A percentile compares a stretch with the other conserved stretches of the same genome.
phyloP scores from a whole-genome alignment of 2,888 invertebrate species.

The Amitus sp. region DNA sequence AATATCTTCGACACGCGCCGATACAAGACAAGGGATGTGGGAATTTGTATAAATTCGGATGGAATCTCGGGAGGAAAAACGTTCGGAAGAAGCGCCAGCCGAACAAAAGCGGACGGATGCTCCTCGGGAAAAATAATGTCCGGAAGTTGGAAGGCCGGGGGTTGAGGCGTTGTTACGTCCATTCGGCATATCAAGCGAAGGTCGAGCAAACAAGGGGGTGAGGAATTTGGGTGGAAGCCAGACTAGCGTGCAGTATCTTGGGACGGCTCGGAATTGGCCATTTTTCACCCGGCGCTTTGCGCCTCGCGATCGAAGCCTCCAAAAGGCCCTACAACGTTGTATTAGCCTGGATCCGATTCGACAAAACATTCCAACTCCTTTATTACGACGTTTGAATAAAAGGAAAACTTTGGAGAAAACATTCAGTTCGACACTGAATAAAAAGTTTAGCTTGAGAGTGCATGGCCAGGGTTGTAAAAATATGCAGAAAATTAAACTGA shows the following conservation, averaged over 20 bases:
- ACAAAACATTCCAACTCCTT: no score
- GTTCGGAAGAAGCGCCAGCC: not conserved
- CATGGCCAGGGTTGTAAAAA: no score
- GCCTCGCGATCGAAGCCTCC: conserved; percentile 18
- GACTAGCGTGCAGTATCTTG: conserved; percentile 28
- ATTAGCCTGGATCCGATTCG: no score
- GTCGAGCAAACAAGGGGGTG: conserved; percentile 39
- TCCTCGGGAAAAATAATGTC: conserved; percentile 3
- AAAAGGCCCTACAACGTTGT: no score
- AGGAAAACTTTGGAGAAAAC: no score
- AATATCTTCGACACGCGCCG: no score
- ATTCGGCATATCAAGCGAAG: conserved; percentile 48
- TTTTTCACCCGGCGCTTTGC: conserved; percentile 32
- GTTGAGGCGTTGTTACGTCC: conserved; percentile 46
- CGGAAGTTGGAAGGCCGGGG: conserved; percentile 6
- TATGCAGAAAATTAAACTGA: no score
- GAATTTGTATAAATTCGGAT: not conserved
- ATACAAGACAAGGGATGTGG: no score
- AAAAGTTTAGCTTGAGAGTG: no score
- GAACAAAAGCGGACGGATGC: not conserved
- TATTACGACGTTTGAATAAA: no score
- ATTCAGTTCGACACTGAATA: no score
- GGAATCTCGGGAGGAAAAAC: not conserved
- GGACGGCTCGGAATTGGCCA: conserved; percentile 39
- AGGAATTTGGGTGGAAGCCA: conserved; percentile 38